These are phyloP conservation scores for Pteruthius melanotis DNA, from an alignment of 2,113 vertebrate species.

Conservation along the genomic window DNA sequence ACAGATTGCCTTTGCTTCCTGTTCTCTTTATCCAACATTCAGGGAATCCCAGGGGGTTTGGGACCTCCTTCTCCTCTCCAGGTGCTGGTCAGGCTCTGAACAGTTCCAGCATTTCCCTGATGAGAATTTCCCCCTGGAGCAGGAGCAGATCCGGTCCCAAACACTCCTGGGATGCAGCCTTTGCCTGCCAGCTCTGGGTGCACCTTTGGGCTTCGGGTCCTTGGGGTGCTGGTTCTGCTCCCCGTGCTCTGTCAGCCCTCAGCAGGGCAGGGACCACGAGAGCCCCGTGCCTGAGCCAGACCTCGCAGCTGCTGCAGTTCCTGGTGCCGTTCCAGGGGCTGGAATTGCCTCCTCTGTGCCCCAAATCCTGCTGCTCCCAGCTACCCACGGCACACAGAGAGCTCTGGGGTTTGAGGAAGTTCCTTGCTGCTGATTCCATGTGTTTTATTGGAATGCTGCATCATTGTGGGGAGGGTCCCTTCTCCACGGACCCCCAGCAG, in stretches of 20 bases:
- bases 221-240: background rate
- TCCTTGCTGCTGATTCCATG: no score
- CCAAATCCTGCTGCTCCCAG: background rate
- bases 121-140: background rate
- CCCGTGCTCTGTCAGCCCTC: background rate
- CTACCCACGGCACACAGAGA: accelerated
- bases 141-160: background rate
- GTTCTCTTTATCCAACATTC: background rate
- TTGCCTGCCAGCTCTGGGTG: background rate
- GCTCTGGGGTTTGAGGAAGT: no score
- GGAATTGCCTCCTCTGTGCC: background rate
- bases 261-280: accelerated
- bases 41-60: background rate
- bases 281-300: accelerated
- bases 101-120: background rate
- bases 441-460: background rate
- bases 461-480: background rate
- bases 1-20: background rate
- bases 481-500: accelerated
- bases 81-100: background rate
- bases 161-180: background rate
- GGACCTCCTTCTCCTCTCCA: background rate
- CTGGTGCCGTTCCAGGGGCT: background rate
- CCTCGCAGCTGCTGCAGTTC: no score
- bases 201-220: no score